Conservation (phyloP, 2,888 invertebrate genomes). For the Clostera curtula region DNA sequence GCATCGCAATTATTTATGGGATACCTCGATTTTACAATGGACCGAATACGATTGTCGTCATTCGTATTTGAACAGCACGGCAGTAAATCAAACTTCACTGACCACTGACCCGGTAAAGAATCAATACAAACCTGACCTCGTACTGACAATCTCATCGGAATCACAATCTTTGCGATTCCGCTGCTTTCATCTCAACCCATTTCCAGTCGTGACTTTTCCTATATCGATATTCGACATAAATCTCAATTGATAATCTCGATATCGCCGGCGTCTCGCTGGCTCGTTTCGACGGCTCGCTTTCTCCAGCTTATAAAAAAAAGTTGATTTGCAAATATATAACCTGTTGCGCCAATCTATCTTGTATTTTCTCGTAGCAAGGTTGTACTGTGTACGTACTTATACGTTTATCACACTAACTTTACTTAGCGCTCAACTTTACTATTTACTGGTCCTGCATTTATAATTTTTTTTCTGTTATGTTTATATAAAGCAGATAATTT, state of each 20-base stretch:
- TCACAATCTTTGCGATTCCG: conserved; percentile 4
- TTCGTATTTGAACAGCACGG: conserved; percentile 1
- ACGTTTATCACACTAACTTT: too few species aligned
- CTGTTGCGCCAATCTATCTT: conserved; percentile 35
- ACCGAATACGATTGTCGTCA: neutral
- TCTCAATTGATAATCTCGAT: conserved; percentile 25
- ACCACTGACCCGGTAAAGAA: conserved; percentile 1
- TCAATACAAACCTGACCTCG: conserved; percentile 1
- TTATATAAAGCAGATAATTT: too few species aligned
- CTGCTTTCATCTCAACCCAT: conserved; percentile 14
- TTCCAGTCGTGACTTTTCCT: conserved; percentile 23
- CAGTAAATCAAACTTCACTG: conserved; percentile 2
- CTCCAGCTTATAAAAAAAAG: conserved; percentile 44
- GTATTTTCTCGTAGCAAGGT: too few species aligned
- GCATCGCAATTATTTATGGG: too few species aligned
- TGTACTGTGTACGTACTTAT: conserved; percentile 25
- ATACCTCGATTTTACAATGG: too few species aligned
- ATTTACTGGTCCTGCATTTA: too few species aligned
- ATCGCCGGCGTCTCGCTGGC: conserved; percentile 21
- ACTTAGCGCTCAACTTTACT: too few species aligned
- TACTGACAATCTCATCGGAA: conserved; percentile 4
- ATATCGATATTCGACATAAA: conserved; percentile 27
- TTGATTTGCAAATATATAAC: conserved; percentile 33
- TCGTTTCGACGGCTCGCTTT: conserved; percentile 40
- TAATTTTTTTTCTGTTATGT: too few species aligned